Base-by-base conservation (phyloP, 2,888 invertebrate genomes). In the Chydorus sphaericus region DNA sequence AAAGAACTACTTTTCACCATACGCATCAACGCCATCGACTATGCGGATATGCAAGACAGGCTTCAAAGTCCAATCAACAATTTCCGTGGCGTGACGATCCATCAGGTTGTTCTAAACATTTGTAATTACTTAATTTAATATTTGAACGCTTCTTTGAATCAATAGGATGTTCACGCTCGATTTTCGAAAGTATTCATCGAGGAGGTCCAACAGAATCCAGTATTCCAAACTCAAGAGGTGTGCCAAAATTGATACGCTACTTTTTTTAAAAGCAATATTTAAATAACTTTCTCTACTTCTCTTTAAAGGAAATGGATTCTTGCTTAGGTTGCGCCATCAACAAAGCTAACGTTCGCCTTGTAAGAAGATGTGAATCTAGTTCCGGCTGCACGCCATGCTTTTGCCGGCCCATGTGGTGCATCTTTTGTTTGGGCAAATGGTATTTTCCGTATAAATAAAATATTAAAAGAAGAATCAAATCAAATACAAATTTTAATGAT, bases 321-420 rank as follows among this genome's bases (percentile, higher is more conserved):
- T 93, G 93, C 66, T 86, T 91, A 60, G 92, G 92, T 1, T 93
- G 93, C 66, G 86, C 91, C 84, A 80, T 83, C 65, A 76, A 75
- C 16, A 71, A 70, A 23, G 82, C 92, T 0, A 83, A 89, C 68
- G 82, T 85, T 52, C 92, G 89, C 70, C 74, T 88, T 55, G 76
- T 76, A 61, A 83, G 82, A 63, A 77, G 77, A 55, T 92, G 89
- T 66, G 68, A 65, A 26, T 68, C 73, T 16, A 70, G 70, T 58
- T 66, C 62, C 0, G 69, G 66, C 57, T 81, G 81, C 64, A 67
- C 66, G 16, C 72, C 68, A 54, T 86, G 85, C 65, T 80, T 79
- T 65, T 87, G 85, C 67, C 80, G 86, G 54, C 91, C 89, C 26
- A 81, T 91, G 79, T 92, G 92, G 91, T 93, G 92, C 71, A 72